Conservation (phyloP, 2,888 invertebrate genomes). For the Diarsia brunnea region DNA sequence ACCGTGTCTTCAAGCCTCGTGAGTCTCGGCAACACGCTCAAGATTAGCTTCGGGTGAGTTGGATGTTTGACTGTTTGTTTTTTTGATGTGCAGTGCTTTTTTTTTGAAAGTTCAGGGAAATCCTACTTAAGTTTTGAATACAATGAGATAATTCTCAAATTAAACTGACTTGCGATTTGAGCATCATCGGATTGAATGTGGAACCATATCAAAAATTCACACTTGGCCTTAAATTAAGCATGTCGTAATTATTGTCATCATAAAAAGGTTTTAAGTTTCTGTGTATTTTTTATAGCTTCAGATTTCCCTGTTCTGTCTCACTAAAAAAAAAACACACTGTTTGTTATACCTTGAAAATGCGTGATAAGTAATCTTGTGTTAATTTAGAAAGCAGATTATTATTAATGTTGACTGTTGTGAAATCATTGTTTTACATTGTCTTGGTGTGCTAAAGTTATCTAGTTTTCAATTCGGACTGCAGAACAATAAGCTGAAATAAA, state of each 20-base stretch:
- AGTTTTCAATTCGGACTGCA: background rate
- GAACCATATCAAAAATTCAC: background rate
- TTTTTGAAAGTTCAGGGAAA: background rate
- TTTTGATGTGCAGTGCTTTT: background rate
- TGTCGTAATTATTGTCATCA: background rate
- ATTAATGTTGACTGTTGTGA: constrained; percentile 25
- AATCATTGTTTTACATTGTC: constrained; percentile 27
- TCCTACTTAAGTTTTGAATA: background rate
- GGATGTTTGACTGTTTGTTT: background rate
- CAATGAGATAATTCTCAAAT: background rate
- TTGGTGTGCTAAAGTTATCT: constrained; percentile 30
- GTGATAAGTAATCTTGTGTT: constrained; percentile 16
- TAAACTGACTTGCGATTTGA: background rate
- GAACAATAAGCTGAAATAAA: background rate
- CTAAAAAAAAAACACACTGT: constrained; percentile 1
- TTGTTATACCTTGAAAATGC: constrained; percentile 12
- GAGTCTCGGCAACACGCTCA: constrained; percentile 95
- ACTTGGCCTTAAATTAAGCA: background rate
- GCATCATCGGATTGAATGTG: background rate
- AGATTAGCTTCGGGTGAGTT: constrained; percentile 95
- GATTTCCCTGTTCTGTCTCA: background rate
- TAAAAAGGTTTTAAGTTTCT: background rate
- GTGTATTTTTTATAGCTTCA: background rate
- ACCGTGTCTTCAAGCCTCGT: constrained; percentile 94
- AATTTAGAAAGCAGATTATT: constrained; percentile 5